phyloP scores from a whole-genome alignment of 2,888 invertebrate genomes.

The Catocala sponsa region DNA sequence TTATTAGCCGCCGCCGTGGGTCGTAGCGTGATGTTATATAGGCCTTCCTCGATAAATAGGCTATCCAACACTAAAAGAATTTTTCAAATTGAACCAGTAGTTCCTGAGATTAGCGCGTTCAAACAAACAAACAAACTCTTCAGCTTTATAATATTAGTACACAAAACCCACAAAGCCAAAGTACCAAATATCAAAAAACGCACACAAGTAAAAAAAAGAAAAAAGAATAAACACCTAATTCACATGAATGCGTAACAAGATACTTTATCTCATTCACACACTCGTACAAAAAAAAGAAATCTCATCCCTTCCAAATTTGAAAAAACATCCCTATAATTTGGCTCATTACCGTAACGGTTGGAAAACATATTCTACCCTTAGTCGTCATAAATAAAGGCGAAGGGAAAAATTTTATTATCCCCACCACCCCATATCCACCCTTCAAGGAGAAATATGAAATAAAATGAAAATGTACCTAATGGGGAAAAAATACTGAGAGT shows the following conservation, averaged over 20 bases:
- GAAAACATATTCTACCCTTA: conserved; percentile 85
- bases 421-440: conserved; percentile 56
- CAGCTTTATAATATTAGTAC: too few species aligned
- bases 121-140: too few species aligned
- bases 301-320: conserved; percentile 65
- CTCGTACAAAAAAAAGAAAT: conserved; percentile 58
- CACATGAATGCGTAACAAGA: conserved; percentile 50
- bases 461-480: conserved; percentile 86
- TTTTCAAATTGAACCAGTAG: too few species aligned
- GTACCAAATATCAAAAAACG: background rate
- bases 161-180: too few species aligned
- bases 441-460: conserved; percentile 86
- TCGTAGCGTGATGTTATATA: too few species aligned
- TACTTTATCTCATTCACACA: conserved; percentile 74
- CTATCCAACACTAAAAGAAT: too few species aligned
- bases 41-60: too few species aligned
- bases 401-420: conserved; percentile 87
- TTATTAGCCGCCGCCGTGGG: too few species aligned
- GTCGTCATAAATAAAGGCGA: conserved; percentile 84
- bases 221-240: conserved; percentile 43
- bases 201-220: background rate
- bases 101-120: too few species aligned
- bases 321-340: conserved; percentile 84
- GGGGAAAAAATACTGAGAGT: conserved; percentile 86
- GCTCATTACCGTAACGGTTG: conserved; percentile 83